Percentiles rank a stretch among this genome's conserved stretches.
phyloP scores from a whole-genome alignment of 1,140 invertebrate species.

The Stenopsyche tienmushanensis region DNA sequence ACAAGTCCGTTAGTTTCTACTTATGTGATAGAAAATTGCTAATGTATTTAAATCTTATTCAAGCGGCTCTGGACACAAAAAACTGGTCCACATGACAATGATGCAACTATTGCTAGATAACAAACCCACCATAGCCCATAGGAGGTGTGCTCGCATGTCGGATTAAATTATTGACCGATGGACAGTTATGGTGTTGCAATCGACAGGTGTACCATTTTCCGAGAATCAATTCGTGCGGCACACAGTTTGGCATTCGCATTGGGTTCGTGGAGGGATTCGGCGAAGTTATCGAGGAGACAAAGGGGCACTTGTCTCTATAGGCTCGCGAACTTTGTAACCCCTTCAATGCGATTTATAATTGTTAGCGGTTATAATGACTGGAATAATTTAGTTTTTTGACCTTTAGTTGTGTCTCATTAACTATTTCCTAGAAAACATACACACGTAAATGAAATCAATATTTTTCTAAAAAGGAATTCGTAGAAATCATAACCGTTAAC shows the following conservation, averaged over 20 bases:
- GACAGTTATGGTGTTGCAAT: conserved; percentile 14
- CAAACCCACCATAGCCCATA: too few relatives aligned
- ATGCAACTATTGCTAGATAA: conserved; percentile 23
- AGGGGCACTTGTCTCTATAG: background rate
- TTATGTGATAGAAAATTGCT: conserved; percentile 11
- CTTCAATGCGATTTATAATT: too few relatives aligned
- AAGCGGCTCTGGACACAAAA: conserved; percentile 7
- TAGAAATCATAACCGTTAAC: too few relatives aligned
- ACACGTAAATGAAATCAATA: too few relatives aligned
- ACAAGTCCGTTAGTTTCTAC: background rate
- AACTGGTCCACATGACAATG: conserved; percentile 18
- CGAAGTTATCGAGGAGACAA: background rate
- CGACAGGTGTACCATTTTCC: conserved; percentile 8
- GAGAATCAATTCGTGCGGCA: too few relatives aligned
- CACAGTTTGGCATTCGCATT: too few relatives aligned
- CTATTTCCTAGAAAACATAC: too few relatives aligned
- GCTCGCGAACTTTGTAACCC: too few relatives aligned
- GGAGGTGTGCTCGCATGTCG: conserved; percentile 17
- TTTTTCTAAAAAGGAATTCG: too few relatives aligned
- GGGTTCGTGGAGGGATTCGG: background rate
- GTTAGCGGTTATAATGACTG: too few relatives aligned
- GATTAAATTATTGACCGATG: conserved; percentile 28
- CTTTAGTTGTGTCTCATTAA: too few relatives aligned
- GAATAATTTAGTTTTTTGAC: too few relatives aligned
- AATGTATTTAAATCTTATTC: conserved; percentile 29